Conservation (phyloP, 2,888 invertebrate species). For the Acronicta aceris region DNA sequence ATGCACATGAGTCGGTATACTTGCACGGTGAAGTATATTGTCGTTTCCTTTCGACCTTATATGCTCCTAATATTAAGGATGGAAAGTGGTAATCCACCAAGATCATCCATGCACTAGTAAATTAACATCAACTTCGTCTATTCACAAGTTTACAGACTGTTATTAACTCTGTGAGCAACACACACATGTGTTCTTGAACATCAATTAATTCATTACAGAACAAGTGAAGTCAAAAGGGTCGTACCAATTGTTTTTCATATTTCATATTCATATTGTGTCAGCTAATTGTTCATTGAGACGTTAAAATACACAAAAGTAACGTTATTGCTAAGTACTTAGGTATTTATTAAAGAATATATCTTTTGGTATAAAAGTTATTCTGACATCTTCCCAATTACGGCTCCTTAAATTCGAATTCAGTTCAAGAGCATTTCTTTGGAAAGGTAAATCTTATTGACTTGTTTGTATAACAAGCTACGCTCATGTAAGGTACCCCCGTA, state of each 20-base stretch:
- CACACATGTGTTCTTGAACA: too few relatives aligned
- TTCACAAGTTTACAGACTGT: not conserved
- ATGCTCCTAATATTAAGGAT: not conserved
- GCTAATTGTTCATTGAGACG: too few relatives aligned
- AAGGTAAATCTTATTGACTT: slow-evolving; percentile 22
- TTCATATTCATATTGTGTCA: too few relatives aligned
- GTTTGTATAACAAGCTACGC: slow-evolving; percentile 26
- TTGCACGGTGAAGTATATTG: not conserved
- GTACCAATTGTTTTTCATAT: too few relatives aligned
- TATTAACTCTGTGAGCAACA: not conserved
- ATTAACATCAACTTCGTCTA: not conserved
- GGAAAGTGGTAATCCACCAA: not conserved
- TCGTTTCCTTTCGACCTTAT: not conserved
- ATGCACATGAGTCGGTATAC: not conserved
- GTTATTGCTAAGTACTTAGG: too few relatives aligned
- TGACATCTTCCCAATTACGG: not conserved
- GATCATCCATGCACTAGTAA: not conserved
- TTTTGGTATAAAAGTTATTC: not conserved
- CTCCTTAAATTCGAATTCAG: slow-evolving; percentile 14
- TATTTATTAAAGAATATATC: not conserved
- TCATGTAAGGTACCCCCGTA: slow-evolving; percentile 16
- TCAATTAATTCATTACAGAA: too few relatives aligned
- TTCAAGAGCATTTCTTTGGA: slow-evolving; percentile 10
- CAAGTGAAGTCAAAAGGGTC: too few relatives aligned
- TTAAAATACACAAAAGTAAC: not conserved